Evolutionary conservation across 1,140 invertebrate species (phyloP), one percentile per base, ranked within the genome.

Genomic region (Varroa destructor): DNA sequence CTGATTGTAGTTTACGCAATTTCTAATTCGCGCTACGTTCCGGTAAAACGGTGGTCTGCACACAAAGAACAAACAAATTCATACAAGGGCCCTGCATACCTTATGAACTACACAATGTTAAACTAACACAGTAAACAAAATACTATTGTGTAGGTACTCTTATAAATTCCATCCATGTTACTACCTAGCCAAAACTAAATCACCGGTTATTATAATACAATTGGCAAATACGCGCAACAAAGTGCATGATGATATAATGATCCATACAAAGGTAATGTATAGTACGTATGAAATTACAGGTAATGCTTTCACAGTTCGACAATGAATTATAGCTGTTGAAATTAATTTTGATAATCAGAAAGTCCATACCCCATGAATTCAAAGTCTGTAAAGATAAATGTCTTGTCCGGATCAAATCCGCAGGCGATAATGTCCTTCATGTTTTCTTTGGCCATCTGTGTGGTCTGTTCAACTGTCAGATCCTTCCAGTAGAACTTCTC

Each of bases 401-500:
- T 99, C 76, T 97, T 99, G 1, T 91, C 84, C 0, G 86, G 77
- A 82, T 97, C 89, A 82, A 99, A 99, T n/a, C 95, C 96, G 78
- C 91, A 87, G 10, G 96, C 93, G 75, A 99, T 95, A 70, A 99
- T 99, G 80, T 99, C 96, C 82, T 96, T 98, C 0, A 90, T 88
- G 83, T 99, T 99, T 78, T 91, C 88, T 73, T 86, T 83, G 0
- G 91, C 87, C 78, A 97, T 83, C 78, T 87, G 86, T 56, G 89
- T 86, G 0, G 90, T 86, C 74, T 97, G 88, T 77, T 99, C 94
- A 37, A 97, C 77, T 73, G 87, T 88, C 43, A 99, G 80, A 79
- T 98, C 91, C 80, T 92, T 97, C 96, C 96, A 99, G 76, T 98
- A 84, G 46, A 87, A 91, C 79, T 99, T 99, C 80, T 99, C 97